Percentiles rank a stretch among this genome's conserved stretches.
phyloP scores from a whole-genome alignment of 2,888 invertebrate genomes.

The Hemithea aestivaria region DNA sequence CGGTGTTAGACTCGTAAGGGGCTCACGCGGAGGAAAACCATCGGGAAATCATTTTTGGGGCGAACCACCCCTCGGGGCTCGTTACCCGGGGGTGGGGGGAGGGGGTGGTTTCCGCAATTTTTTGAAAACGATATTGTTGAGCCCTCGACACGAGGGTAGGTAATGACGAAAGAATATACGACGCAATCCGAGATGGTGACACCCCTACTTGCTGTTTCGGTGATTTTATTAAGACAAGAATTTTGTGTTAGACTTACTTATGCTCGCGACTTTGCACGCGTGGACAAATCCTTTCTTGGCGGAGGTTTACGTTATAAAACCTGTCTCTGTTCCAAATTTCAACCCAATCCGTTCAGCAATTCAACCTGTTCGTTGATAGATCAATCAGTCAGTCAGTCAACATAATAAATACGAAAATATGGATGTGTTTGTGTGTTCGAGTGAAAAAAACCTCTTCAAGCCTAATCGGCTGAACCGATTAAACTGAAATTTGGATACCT shows the following conservation, averaged over 20 bases:
- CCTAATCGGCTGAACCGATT: no score
- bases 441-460: no score
- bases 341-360: no score
- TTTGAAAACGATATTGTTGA: constrained; percentile 49
- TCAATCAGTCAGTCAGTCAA: no score
- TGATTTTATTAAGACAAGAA: constrained; percentile 13
- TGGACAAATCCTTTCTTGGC: no score
- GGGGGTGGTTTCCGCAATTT: constrained; percentile 39
- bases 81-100: constrained; percentile 33
- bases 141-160: constrained; percentile 27
- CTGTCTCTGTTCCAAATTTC: no score
- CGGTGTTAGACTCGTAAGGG: constrained; percentile 26
- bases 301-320: no score
- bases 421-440: no score
- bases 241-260: background rate
- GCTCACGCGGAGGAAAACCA: constrained; percentile 11
- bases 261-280: no score
- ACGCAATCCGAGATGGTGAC: constrained; percentile 9
- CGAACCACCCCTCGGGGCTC: constrained; percentile 32
- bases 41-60: constrained; percentile 42
- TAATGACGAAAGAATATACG: constrained; percentile 44
- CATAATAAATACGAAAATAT: no score
- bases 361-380: no score
- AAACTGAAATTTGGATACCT: no score
- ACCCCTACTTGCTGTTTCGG: constrained; percentile 7